A percentile compares a stretch with the other conserved stretches of the same genome.
phyloP scores from a whole-genome alignment of 2,113 vertebrate genomes.

The Balaeniceps rex region DNA sequence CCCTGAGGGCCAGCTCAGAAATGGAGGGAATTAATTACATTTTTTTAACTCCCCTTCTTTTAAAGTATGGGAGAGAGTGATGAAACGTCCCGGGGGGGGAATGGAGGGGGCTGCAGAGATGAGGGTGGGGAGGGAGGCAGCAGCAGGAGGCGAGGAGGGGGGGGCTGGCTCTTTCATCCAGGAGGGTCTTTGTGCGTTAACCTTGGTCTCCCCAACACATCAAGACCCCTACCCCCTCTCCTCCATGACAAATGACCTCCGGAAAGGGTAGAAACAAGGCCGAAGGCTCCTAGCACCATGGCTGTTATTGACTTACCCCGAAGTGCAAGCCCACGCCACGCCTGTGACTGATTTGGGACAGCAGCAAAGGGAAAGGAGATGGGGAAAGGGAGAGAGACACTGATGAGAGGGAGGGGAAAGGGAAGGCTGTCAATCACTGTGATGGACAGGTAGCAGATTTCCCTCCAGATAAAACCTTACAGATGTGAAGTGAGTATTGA shows the following conservation, averaged over 20 bases:
- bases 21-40: constrained; percentile 99
- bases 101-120: constrained; percentile 10
- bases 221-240: not conserved
- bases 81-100: constrained; percentile 27
- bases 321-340: not conserved
- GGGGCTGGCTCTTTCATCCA: not conserved
- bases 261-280: not conserved
- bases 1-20: constrained; percentile 92
- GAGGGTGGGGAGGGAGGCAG: not conserved
- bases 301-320: constrained; percentile 9
- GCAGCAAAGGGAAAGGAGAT: constrained; percentile 19
- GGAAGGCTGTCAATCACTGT: constrained; percentile 64
- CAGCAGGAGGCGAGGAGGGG: not conserved
- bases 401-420: constrained; percentile 27
- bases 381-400: not conserved
- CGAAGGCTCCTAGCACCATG: not conserved
- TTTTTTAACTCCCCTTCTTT: constrained; percentile 83
- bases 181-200: constrained; percentile 34
- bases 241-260: constrained; percentile 12
- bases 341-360: constrained; percentile 68
- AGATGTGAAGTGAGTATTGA: constrained; percentile 76
- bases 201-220: not conserved
- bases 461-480: constrained; percentile 77
- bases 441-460: constrained; percentile 73
- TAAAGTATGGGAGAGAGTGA: constrained; percentile 71